Conservation (phyloP, 2,888 invertebrate genomes). For the Pemphredon lugubris region DNA sequence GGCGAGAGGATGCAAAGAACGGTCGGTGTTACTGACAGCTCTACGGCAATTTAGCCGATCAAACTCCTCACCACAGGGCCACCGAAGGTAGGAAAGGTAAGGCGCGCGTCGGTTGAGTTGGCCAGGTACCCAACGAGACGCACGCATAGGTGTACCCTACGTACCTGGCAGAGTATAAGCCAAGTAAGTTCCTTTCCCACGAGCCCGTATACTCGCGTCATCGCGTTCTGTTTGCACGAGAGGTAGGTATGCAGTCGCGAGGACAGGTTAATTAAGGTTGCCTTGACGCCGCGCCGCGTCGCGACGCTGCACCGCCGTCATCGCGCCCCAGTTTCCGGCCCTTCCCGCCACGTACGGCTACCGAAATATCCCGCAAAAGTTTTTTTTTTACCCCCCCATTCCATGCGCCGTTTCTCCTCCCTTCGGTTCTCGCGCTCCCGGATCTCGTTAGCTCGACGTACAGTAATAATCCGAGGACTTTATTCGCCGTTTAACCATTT, state of each 20-base stretch:
- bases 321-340: conserved; percentile 23
- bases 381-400: neutral
- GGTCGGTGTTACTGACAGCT: conserved; percentile 58
- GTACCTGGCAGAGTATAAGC: conserved; percentile 9
- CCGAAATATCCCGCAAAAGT: neutral
- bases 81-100: conserved; percentile 51
- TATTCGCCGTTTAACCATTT: neutral
- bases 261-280: conserved; percentile 59
- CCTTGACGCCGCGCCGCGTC: conserved; percentile 19
- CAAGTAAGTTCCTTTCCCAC: conserved; percentile 62
- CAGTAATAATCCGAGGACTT: neutral
- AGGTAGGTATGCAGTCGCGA: conserved; percentile 28
- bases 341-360: neutral
- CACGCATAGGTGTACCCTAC: no score
- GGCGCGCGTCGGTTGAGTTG: conserved; percentile 10
- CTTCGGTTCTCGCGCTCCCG: neutral
- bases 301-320: neutral
- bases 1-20: conserved; percentile 59
- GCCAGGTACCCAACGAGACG: conserved; percentile 13
- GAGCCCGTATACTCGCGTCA: conserved; percentile 36
- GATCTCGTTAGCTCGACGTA: neutral
- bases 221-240: conserved; percentile 30
- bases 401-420: neutral
- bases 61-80: conserved; percentile 59
- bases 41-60: conserved; percentile 62